These are phyloP conservation scores for Escarpia spicata DNA, from an alignment of 2,888 invertebrate species.

Conservation along the genomic window DNA sequence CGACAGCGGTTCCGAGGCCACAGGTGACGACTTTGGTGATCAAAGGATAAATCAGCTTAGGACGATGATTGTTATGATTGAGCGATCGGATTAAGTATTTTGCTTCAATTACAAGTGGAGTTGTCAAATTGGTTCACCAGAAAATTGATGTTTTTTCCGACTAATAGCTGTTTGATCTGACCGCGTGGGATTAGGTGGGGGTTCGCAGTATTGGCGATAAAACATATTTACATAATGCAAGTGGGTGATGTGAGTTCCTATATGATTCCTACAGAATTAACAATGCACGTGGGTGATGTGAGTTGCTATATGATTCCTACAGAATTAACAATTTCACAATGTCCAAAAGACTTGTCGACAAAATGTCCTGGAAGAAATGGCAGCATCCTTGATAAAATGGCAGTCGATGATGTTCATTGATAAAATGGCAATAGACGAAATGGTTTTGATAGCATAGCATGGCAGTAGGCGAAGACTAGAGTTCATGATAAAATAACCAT, in stretches of 20 bases:
- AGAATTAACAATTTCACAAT: neutral
- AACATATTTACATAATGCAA: neutral
- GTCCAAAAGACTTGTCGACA: neutral
- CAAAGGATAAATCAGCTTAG: neutral
- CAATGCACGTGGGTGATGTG: neutral
- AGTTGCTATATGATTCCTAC: neutral
- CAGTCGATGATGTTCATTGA: too few species aligned
- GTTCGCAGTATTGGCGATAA: neutral
- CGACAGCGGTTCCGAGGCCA: neutral
- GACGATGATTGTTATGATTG: neutral
- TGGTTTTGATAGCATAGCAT: too few species aligned
- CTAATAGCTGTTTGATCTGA: neutral
- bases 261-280: neutral
- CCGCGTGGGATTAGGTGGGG: neutral
- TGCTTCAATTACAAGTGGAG: neutral
- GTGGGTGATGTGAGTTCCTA: neutral
- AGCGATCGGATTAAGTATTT: conserved; percentile 3
- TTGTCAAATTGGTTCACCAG: neutral
- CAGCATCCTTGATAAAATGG: too few species aligned
- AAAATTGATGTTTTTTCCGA: neutral
- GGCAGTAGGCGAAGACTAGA: too few species aligned
- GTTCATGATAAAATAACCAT: too few species aligned
- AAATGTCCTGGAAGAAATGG: neutral
- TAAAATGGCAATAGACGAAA: too few species aligned
- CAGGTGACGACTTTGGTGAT: neutral